phyloP scores from a whole-genome alignment of 1,140 invertebrate species.

The Trinorchestia longiramus region DNA sequence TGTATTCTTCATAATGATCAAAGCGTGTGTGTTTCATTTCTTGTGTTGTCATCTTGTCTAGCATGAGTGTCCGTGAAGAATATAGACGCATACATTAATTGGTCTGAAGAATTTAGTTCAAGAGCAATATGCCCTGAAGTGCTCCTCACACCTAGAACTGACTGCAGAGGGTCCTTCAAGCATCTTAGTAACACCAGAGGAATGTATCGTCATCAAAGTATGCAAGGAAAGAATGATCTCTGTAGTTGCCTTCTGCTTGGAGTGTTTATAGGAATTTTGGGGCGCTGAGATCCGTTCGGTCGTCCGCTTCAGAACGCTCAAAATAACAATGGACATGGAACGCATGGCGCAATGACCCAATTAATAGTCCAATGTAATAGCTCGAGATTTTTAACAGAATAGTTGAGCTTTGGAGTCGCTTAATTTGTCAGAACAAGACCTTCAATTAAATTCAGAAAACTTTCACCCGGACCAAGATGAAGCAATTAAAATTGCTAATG shows the following conservation, averaged over 20 bases:
- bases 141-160: too few species aligned
- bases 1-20: too few species aligned
- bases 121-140: too few species aligned
- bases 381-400: not conserved
- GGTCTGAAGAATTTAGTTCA: too few species aligned
- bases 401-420: not conserved
- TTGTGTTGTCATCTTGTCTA: too few species aligned
- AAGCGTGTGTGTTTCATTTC: too few species aligned
- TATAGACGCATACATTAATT: too few species aligned
- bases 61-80: too few species aligned
- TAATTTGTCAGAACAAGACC: constrained; percentile 1
- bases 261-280: not conserved
- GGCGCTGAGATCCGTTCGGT: not conserved
- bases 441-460: not conserved
- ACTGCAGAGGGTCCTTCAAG: too few species aligned
- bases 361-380: not conserved
- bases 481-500: constrained; percentile 9
- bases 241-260: not conserved
- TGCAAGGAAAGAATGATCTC: not conserved
- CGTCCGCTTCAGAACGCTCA: not conserved
- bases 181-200: too few species aligned
- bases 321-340: not conserved
- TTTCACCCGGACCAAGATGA: not conserved
- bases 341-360: not conserved
- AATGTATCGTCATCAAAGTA: too few species aligned